phyloP scores from a whole-genome alignment of 2,888 invertebrate genomes.

The Stenichneumon culpator region DNA sequence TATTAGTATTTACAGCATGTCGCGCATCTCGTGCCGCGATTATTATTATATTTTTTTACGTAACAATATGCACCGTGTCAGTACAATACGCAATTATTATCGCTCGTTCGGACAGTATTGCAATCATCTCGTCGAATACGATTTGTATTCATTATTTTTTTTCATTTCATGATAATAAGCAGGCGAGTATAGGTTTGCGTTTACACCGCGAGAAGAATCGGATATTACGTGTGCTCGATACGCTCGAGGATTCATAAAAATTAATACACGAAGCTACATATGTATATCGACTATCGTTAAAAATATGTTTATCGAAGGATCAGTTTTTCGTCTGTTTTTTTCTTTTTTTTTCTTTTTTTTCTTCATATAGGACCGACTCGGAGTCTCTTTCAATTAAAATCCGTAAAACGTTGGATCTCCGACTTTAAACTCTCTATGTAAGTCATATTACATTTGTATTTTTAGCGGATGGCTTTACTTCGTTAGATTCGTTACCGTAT shows the following conservation, averaged over 20 bases:
- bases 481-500: conserved; percentile 70
- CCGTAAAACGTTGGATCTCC: conserved; percentile 25
- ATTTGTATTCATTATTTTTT: neutral
- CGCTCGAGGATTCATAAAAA: conserved; percentile 36
- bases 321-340: conserved; percentile 12
- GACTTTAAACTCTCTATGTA: conserved; percentile 37
- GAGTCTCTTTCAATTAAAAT: conserved; percentile 21
- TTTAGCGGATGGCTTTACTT: conserved; percentile 71
- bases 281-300: conserved; percentile 45
- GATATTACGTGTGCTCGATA: conserved; percentile 24
- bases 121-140: conserved; percentile 12
- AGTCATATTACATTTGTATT: conserved; percentile 55
- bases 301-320: conserved; percentile 44
- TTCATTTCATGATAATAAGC: conserved; percentile 30
- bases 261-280: conserved; percentile 37
- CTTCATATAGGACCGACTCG: conserved; percentile 14
- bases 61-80: conserved; percentile 29
- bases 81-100: conserved; percentile 42
- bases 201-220: conserved; percentile 34
- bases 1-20: conserved; percentile 66
- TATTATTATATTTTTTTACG: neutral
- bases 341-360: conserved; percentile 10
- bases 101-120: conserved; percentile 39
- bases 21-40: conserved; percentile 31
- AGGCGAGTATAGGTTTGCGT: conserved; percentile 34